Base-by-base conservation (phyloP, 2,113 vertebrate species). In the Clarias gariepinus region DNA sequence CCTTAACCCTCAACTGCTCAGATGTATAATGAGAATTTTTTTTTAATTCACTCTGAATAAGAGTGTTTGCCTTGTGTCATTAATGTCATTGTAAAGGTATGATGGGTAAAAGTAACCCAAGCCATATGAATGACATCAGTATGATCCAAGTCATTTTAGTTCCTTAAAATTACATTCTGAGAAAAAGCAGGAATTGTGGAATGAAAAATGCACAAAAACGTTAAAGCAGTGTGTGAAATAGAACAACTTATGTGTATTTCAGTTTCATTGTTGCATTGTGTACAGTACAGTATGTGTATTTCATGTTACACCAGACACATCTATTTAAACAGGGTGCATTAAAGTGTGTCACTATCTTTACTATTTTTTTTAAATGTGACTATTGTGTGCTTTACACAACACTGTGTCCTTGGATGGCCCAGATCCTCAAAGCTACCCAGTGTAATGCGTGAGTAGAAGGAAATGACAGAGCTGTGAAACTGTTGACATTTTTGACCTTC, bases 381-480 rank as follows among this genome's bases (percentile, higher is more conserved):
- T 79, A 33, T 30, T 57, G 53, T 57, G 52, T 53, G 25, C 7
- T 55, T 55, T 55, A n/a, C 16, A 53, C 15, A 55, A 28, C 25
- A 19, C 16, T 58, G 53, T 9, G 53, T 33, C 55, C n/a, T 19
- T 33, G n/a, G 16, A 79, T 60, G 55, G 77, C 28, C 5, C 9
- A 58, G 55, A 58, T 33, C 18, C 4, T 81, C 16, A 41, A 33
- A 61, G 10, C 58, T 78, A 55, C 57, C 57, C 78, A 36, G 11
- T 81, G 78, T 81, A 61, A 81, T 61, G 57, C 2, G 3, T 61
- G 57, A 36, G 53, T 21, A 33, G 28, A 64, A 63, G 76, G 61
- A 85, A 79, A 66, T 68, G 74, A 80, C 63, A n/a, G 64, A 30
- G 61, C 76, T 55, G 60, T 79, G 76, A 76, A 84, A 19, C 69